A percentile compares a stretch with the other conserved stretches of the same genome.
Evolutionary conservation across 2,797 vertebrate genomes (phyloP).

Genomic region (Alauda arvensis): DNA sequence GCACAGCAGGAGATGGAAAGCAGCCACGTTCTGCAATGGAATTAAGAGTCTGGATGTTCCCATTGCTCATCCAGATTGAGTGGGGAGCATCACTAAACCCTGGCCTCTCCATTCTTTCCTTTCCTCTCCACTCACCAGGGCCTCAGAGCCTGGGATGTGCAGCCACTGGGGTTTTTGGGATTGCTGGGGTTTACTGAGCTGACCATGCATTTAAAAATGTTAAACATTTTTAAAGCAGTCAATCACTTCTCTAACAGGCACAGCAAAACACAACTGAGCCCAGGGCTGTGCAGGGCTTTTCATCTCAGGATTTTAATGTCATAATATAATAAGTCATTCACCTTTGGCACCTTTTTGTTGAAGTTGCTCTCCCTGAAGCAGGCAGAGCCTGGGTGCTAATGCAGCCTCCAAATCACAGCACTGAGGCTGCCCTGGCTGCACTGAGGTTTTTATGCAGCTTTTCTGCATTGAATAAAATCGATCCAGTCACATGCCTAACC

Average conservation of each 20-base stretch:
- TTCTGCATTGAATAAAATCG: background rate
- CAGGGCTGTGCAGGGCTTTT: background rate
- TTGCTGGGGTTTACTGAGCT: background rate
- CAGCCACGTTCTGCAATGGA: slow-evolving; percentile 18
- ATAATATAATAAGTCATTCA: background rate
- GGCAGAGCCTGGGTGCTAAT: background rate
- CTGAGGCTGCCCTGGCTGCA: background rate
- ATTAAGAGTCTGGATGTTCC: slow-evolving; percentile 17
- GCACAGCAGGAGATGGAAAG: slow-evolving; percentile 22
- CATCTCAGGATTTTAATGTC: background rate
- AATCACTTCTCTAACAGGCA: background rate
- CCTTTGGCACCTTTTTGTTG: background rate
- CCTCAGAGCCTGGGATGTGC: background rate
- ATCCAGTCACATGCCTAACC: background rate
- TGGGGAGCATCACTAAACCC: background rate
- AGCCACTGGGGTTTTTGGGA: background rate
- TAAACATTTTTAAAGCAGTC: background rate
- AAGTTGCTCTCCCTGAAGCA: background rate
- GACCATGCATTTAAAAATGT: background rate
- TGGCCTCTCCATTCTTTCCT: background rate
- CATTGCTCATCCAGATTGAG: slow-evolving; percentile 12
- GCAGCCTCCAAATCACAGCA: background rate
- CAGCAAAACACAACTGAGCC: background rate
- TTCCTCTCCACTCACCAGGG: background rate
- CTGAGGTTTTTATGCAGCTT: background rate